phyloP scores from a whole-genome alignment of 2,888 invertebrate species.

The Caenorhabditis doughertyi region DNA sequence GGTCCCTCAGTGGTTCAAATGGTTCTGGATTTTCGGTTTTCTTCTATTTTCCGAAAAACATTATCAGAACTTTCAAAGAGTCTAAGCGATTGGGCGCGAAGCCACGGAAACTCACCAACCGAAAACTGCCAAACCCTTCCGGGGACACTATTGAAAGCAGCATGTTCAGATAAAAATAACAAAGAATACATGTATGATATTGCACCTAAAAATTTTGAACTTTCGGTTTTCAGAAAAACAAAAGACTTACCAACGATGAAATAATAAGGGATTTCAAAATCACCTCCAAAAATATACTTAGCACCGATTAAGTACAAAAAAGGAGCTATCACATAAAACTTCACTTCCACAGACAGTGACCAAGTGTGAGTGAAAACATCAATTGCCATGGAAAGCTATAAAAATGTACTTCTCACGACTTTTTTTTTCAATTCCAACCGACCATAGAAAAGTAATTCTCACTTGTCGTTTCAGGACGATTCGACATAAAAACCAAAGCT shows the following conservation, averaged over 20 bases:
- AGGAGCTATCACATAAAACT: conserved; percentile 45
- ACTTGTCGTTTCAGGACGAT: background rate
- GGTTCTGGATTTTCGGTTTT: too few relatives aligned
- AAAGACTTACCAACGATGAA: background rate
- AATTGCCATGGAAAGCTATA: conserved; percentile 24
- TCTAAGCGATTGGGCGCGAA: too few relatives aligned
- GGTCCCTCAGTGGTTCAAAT: too few relatives aligned
- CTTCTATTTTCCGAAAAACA: too few relatives aligned
- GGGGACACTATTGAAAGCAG: conserved; percentile 46
- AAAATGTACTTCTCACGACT: background rate
- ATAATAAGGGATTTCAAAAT: background rate
- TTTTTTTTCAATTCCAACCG: too few relatives aligned
- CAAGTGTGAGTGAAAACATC: conserved; percentile 58
- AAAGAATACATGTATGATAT: background rate
- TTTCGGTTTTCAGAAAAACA: too few relatives aligned
- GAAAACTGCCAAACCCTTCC: conserved; percentile 49
- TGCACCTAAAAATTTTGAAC: background rate
- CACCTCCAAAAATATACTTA: background rate
- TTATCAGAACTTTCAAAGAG: too few relatives aligned
- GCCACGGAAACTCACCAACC: conserved; percentile 21
- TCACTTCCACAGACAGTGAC: conserved; percentile 50
- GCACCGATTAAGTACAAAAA: conserved; percentile 10
- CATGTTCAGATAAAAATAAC: background rate
- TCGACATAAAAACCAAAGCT: background rate
- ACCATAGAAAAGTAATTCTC: conserved; percentile 24